Base-by-base conservation (phyloP, 2,888 invertebrate species). In the Beris morrisii region DNA sequence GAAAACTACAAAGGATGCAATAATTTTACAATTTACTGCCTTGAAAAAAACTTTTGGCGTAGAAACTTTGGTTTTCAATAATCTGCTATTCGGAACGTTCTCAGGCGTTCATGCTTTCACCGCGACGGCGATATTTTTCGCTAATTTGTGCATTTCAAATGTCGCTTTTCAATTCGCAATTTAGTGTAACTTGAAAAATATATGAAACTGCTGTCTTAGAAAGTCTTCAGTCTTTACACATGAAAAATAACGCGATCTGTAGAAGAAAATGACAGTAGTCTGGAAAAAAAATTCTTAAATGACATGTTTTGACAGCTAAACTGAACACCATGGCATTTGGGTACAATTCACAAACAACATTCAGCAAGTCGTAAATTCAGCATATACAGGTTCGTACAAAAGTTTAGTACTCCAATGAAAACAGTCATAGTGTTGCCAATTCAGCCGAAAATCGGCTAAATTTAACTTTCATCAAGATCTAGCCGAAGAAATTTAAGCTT, bases 271-370 rank as follows among this genome's bases (percentile, higher is more conserved):
- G 61, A 61, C 52, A 61, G 58, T 5, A 58, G 38, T 38, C 61
- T 7, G 30, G 15, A 32, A 9, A 48, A 48, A 46, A 58, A 58
- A 61, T 61, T 61, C 50, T 50, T 50, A 65, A 61, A 65, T 70
- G 70, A 70, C 70, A 69, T 71, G 71, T 71, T 71, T 69, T 71
- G 71, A 71, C 71, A 71, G 71, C 59, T 68, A 63, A 54, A 65
- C 63, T 48, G 55, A 44, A 53, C 64, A 45, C 52, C n/a, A n/a
- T 38, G 13, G 15, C 30, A 43, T 32, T 43, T 38, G 55, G 13
- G 9, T 15, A 32, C 30, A n/a, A 53, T 22, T 28, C 3, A 54
- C 30, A 54, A n/a, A 11, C 12, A 12, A 31, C 31, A 13, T 38
- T 13, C 55, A 13, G 43, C 55, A n/a, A 13, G 6, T 9, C 30